Evolutionary conservation across 2,888 invertebrate species (phyloP), one percentile per base, ranked within the genome.

Genomic region (Cistogaster globosa): DNA sequence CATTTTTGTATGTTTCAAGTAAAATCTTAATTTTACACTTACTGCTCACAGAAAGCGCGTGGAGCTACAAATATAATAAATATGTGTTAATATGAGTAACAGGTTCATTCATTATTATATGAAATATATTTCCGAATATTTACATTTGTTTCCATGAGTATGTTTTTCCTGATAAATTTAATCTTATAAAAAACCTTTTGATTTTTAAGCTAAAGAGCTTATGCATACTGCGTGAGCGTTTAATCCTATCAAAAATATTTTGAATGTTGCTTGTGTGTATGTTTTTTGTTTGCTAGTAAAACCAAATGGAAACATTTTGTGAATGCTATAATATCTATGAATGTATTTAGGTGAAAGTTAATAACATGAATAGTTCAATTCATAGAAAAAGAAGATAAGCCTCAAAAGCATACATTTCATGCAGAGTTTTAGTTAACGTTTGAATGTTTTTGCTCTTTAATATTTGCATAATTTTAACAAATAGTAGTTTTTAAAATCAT

Each of bases 181-280:
- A 74, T 53, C 74, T 26, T 22, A 16, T 53, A 38, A 14, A 2
- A 74, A 63, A 74, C 53, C 74, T 63, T 38, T 63, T 53, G 32
- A 62, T 53, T 63, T 63, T 42, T 42, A 53, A 74, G 74, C 63
- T 63, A 51, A 38, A 63, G 53, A 63, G 38, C 74, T 48, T 72
- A 22, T 38, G 38, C 6, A 32, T 20, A 69, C 55, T 55, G 20
- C 36, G 53, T 20, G 60, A 32, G 58, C 20, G 38, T 38, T 48
- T 53, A 36, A 20, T 38, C 18, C 20, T 12, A 38, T 62, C 1
- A 11, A 20, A 6, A 32, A 32, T 6, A 32, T 62, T 9, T 48
- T 48, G 14, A 18, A 42, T 14, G 20, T 20, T 60, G 18, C 36
- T 11, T 18, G 18, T n/a, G 8, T 32, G 2, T n/a, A 36, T 12